phyloP scores from a whole-genome alignment of 2,888 invertebrate species.

The Trichopria drosophilae region DNA sequence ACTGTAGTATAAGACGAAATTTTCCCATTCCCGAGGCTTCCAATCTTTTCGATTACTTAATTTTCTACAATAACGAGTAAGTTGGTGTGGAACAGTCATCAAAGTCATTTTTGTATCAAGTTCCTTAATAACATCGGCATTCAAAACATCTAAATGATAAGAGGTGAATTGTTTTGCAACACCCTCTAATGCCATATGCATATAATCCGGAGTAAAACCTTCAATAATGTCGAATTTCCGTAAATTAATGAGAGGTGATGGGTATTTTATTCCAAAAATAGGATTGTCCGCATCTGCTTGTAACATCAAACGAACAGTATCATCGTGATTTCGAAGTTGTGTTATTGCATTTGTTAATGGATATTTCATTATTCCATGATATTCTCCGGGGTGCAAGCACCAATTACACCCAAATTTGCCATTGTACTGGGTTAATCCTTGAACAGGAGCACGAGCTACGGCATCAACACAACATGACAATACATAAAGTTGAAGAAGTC shows the following conservation, averaged over 20 bases:
- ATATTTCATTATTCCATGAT: neutral
- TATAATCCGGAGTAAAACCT: conserved; percentile 29
- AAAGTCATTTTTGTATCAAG: neutral
- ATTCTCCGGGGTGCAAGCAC: neutral
- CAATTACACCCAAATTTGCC: neutral
- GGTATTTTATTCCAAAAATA: conserved; percentile 19
- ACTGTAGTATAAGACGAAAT: too few relatives aligned
- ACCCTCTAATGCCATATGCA: conserved; percentile 23
- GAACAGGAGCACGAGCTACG: too few relatives aligned
- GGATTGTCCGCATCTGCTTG: neutral
- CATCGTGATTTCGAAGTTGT: neutral
- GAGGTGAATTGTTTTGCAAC: conserved; percentile 22
- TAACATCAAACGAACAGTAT: neutral
- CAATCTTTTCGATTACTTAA: neutral
- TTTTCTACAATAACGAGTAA: neutral
- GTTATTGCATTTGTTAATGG: neutral
- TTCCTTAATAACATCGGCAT: neutral
- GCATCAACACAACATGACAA: conserved; percentile 4
- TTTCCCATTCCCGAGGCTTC: too few relatives aligned
- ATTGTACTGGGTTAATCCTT: too few relatives aligned
- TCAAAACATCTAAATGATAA: neutral
- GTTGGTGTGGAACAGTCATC: conserved; percentile 1
- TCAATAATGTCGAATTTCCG: conserved; percentile 21
- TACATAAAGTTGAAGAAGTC: neutral
- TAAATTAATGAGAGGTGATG: conserved; percentile 19